Conservation (phyloP, 2,888 invertebrate species). For the Unio delphinus region DNA sequence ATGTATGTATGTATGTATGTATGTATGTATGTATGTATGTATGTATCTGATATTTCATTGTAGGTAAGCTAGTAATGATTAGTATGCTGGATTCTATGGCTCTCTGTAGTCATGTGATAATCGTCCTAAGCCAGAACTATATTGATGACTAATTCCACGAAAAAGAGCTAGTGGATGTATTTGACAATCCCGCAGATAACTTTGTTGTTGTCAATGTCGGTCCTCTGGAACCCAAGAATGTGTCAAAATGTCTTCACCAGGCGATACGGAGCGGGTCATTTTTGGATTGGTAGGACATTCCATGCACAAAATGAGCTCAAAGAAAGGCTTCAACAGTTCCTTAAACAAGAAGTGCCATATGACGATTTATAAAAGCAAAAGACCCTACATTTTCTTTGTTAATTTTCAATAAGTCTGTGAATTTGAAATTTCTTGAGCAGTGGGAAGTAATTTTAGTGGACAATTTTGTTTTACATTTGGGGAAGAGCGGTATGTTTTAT, state of each 20-base stretch:
- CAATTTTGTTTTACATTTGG: too few species aligned
- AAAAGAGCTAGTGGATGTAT: slow-evolving; percentile 34
- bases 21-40: background rate
- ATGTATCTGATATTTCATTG: slow-evolving; percentile 3
- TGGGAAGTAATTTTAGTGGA: too few species aligned
- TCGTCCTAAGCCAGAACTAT: slow-evolving; percentile 41
- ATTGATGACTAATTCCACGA: slow-evolving; percentile 19
- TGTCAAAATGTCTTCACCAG: slow-evolving; percentile 32
- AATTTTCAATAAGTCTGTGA: too few species aligned
- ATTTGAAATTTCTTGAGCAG: too few species aligned
- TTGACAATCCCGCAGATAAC: slow-evolving; percentile 20
- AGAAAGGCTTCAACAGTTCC: slow-evolving; percentile 13
- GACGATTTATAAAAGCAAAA: background rate
- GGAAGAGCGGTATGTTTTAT: too few species aligned
- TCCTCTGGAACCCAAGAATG: slow-evolving; percentile 7
- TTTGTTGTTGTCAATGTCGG: slow-evolving; percentile 35
- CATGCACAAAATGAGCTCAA: slow-evolving; percentile 21
- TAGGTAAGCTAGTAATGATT: slow-evolving; percentile 18
- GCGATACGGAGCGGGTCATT: slow-evolving; percentile 31
- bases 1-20: too few species aligned
- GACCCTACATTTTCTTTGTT: background rate
- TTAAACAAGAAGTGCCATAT: background rate
- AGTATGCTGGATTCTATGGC: slow-evolving; percentile 37
- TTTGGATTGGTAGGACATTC: slow-evolving; percentile 38
- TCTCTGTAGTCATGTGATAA: slow-evolving; percentile 32